phyloP scores from a whole-genome alignment of 1,140 invertebrate genomes.

The Drosophila bocqueti region DNA sequence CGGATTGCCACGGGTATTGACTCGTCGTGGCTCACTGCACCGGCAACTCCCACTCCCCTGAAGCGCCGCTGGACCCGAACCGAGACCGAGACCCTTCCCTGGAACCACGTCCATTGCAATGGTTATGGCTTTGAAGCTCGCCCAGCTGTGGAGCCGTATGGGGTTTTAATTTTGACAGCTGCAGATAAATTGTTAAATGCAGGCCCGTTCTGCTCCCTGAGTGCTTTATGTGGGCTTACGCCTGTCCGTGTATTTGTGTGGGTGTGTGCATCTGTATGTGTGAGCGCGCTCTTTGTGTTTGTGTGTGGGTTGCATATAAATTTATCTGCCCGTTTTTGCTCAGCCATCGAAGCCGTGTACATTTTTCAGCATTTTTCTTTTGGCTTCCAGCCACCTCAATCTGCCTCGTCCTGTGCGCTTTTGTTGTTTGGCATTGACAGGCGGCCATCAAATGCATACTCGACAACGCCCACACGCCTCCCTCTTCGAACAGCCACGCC shows the following conservation, averaged over 20 bases:
- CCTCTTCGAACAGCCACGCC: slow-evolving; percentile 14
- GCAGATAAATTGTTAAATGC: slow-evolving; percentile 84
- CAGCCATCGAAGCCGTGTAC: slow-evolving; percentile 64
- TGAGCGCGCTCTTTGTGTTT: slow-evolving; percentile 11
- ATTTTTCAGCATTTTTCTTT: slow-evolving; percentile 74
- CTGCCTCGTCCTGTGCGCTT: slow-evolving; percentile 47
- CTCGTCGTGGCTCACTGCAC: slow-evolving; percentile 75
- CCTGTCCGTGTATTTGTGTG: slow-evolving; percentile 58
- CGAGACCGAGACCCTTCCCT: not conserved
- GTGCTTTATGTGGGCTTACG: slow-evolving; percentile 80
- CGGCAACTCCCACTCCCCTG: not conserved
- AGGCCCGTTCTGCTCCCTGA: slow-evolving; percentile 76
- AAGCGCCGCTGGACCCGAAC: not conserved
- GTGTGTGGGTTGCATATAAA: slow-evolving; percentile 71
- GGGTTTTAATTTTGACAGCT: slow-evolving; percentile 84
- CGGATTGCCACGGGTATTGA: slow-evolving; percentile 78
- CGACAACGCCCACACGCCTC: slow-evolving; percentile 4
- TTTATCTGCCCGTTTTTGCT: slow-evolving; percentile 70
- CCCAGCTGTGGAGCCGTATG: slow-evolving; percentile 66
- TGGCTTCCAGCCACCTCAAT: slow-evolving; percentile 38
- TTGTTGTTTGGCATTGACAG: slow-evolving; percentile 79
- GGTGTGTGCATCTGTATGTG: slow-evolving; percentile 23
- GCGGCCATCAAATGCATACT: slow-evolving; percentile 72
- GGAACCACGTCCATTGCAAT: slow-evolving; percentile 8
- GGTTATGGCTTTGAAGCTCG: slow-evolving; percentile 55